Base-by-base conservation (phyloP, 2,797 vertebrate species). In the Cuniculus paca region DNA sequence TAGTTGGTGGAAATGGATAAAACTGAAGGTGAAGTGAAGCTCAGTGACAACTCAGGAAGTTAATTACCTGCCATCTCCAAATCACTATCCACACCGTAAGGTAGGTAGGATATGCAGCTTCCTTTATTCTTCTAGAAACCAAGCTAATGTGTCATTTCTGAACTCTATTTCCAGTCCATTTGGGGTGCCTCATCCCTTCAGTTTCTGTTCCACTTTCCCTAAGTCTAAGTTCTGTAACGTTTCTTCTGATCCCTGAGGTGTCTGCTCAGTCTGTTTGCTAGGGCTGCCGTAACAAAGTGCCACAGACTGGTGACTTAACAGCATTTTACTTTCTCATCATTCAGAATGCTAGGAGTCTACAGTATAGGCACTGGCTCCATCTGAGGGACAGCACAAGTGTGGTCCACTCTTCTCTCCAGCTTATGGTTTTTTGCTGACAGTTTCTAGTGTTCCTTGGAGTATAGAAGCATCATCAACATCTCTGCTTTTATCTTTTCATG, bases 211-310 rank as follows among this genome's bases (percentile, higher is more conserved):
- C 7, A 17, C 56, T 77, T 63, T 36, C 54, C n/a, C 75, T 4
- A 12, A 28, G 26, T 24, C 42, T 39, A 0, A 39, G 6, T 34
- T 87, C n/a, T 26, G 5, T 4, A 34, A 85, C 52, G 26, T 45
- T 20, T 3, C 14, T 12, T 19, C 68, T 31, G n/a, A 60, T 58
- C n/a, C 42, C 61, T n/a, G 9, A 7, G 16, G 8, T 6, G 0
- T 68, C 34, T 28, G 2, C 24, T 36, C 1, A n/a, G 5, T 42
- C 39, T 22, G 3, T 88, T 56, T 61, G 11, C 34, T 50, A 17
- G 45, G 34, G 22, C 34, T 50, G 7, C 63, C 13, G 0, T 50
- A 31, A 34, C 34, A 39, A 19, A 60, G 39, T 7, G 2, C 6
- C 48, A 42, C 4, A 50, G 24, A 34, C 48, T 56, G 42, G 74